These are phyloP conservation scores for Diarsia dahlii DNA, from an alignment of 2,888 invertebrate genomes.

Conservation along the genomic window DNA sequence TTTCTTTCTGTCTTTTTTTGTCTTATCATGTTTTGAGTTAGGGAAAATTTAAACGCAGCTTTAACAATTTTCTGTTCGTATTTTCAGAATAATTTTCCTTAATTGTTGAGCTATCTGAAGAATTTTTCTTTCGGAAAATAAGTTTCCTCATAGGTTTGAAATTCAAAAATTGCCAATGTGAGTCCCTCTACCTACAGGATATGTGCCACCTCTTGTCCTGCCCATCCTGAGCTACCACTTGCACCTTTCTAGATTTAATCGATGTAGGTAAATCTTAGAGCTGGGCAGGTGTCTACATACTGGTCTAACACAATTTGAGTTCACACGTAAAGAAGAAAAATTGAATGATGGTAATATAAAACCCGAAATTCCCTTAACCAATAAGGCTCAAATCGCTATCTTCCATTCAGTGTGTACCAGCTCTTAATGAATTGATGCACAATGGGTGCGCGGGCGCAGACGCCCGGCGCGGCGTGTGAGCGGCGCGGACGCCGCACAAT, in stretches of 20 bases:
- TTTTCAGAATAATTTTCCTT: not conserved
- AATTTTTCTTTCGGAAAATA: not conserved
- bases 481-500: constrained; percentile 70
- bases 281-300: too few species aligned
- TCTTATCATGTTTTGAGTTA: not conserved
- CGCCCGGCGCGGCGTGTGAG: constrained; percentile 66
- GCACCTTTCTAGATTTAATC: too few species aligned
- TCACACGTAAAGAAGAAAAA: not conserved
- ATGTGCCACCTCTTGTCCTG: too few species aligned
- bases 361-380: not conserved
- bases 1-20: not conserved
- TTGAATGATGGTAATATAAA: not conserved
- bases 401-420: constrained; percentile 42
- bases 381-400: constrained; percentile 38
- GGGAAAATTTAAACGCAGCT: not conserved
- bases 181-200: too few species aligned
- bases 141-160: not conserved
- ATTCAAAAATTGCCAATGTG: not conserved
- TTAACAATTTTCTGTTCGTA: not conserved
- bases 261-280: too few species aligned
- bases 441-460: constrained; percentile 65
- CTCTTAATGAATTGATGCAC: constrained; percentile 75
- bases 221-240: too few species aligned
- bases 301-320: too few species aligned
- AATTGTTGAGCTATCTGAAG: not conserved